Base-by-base conservation (phyloP, 2,888 invertebrate species). In the Atrina japonica region DNA sequence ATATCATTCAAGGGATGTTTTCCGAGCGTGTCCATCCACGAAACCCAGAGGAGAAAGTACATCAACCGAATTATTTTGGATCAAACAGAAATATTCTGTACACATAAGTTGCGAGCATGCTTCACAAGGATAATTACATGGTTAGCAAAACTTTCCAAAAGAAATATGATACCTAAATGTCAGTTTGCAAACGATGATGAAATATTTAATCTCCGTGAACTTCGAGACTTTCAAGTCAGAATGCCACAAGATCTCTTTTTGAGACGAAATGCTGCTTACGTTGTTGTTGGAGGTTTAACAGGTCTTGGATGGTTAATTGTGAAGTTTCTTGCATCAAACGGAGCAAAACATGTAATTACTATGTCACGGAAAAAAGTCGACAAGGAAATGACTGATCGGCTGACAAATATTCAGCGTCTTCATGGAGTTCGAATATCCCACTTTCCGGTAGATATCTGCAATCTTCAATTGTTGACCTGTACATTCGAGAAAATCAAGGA, bases 281-380 rank as follows among this genome's bases (percentile, higher is more conserved):
- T 85, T 3, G 74, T 83, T 21, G 76, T 84, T 6, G 86, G 84
- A 2, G 84, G 86, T 0, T 66, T 82, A 2, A 84, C 81, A 3
- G 86, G 86, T 7, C 71, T 86, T 6, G 85, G 85, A 2, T 83
- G 86, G 84, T 78, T 80, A 14, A 59, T 78, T 45, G 68, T 82
- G 2, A 63, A 74, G 9, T 69, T 73, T 18, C 61, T 86, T 27
- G 79, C 80, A 1, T 61, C 73, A 55, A 69, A 59, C 16, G 83
- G 83, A 1, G 86, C 81, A 45, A 77, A 79, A 0, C 29, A 60
- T 25, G 59, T 84, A 0, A 74, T 69, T 18, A 77, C 73, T 21
- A 14, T 86, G 6, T 78, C 79, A 27, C 71, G 84, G 53, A 67
- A 80, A 29, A n/a, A 23, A 1, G 77, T 76, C 1, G 40, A 52